These are phyloP conservation scores for Netelia inedita DNA, from an alignment of 2,888 invertebrate species.

Conservation along the genomic window DNA sequence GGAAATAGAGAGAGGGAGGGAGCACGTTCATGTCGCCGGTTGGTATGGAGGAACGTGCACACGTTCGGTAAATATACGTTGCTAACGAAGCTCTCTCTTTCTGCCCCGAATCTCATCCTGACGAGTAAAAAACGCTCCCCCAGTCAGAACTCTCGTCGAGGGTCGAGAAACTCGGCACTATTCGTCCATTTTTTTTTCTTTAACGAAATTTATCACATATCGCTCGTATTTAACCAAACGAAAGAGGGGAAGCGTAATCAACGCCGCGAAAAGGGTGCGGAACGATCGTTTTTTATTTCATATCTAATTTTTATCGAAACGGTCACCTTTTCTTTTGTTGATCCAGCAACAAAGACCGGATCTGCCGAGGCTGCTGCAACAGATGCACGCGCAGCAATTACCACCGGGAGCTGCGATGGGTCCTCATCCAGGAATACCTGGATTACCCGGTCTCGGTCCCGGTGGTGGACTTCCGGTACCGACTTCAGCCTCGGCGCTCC, in stretches of 20 bases:
- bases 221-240: slow-evolving; percentile 22
- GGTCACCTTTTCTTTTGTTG: too few species aligned
- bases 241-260: neutral
- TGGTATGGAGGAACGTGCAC: slow-evolving; percentile 61
- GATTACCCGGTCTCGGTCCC: slow-evolving; percentile 86
- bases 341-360: slow-evolving; percentile 95
- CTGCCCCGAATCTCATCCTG: slow-evolving; percentile 43
- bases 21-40: neutral
- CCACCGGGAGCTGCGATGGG: slow-evolving; percentile 90
- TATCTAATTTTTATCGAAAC: neutral
- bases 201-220: slow-evolving; percentile 17
- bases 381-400: slow-evolving; percentile 95
- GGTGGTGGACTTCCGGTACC: slow-evolving; percentile 85
- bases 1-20: slow-evolving; percentile 68
- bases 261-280: neutral
- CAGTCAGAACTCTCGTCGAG: slow-evolving; percentile 9
- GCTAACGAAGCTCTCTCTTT: slow-evolving; percentile 77
- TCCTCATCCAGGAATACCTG: slow-evolving; percentile 89
- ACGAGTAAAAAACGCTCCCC: neutral
- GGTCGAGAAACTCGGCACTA: slow-evolving; percentile 16
- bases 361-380: slow-evolving; percentile 93
- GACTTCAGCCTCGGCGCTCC: slow-evolving; percentile 85
- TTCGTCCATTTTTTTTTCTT: slow-evolving; percentile 13
- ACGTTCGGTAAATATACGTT: slow-evolving; percentile 82
- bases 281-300: neutral